Evolutionary conservation across 2,113 vertebrate species (phyloP).

Genomic region (Psittacus erithacus): DNA sequence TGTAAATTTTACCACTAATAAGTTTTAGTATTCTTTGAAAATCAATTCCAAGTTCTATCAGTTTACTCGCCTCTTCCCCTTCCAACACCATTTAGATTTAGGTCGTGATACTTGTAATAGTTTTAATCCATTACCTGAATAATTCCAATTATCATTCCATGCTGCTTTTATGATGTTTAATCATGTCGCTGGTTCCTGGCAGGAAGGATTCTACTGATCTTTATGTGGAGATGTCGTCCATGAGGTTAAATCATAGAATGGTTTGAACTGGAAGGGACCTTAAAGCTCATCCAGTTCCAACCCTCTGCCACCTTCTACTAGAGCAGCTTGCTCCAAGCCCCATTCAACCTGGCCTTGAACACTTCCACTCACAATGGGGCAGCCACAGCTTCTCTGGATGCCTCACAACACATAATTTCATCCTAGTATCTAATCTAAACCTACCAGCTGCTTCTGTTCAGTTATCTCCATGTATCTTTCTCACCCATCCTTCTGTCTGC

Average conservation of each 20-base stretch:
- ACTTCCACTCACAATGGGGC: neutral
- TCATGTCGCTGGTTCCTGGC: neutral
- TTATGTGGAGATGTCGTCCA: neutral
- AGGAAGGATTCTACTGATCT: neutral
- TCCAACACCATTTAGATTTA: conserved; percentile 29
- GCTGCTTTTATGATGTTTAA: neutral
- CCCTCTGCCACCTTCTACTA: neutral
- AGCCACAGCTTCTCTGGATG: neutral
- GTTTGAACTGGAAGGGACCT: neutral
- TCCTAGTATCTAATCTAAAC: neutral
- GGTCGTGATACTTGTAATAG: neutral
- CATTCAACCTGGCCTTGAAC: neutral
- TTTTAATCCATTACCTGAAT: conserved; percentile 47
- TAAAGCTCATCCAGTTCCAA: neutral
- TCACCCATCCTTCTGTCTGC: neutral
- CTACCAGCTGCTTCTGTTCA: neutral
- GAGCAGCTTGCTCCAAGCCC: neutral
- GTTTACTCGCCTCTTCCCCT: neutral
- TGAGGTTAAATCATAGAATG: neutral
- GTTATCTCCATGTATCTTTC: neutral
- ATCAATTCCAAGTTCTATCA: conserved; percentile 44
- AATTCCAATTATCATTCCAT: conserved; percentile 41
- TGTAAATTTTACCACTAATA: conserved; percentile 57
- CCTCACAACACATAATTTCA: neutral
- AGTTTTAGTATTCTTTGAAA: conserved; percentile 58